Base-by-base conservation (phyloP, 2,888 invertebrate species). In the Lasioglossum figueresi region DNA sequence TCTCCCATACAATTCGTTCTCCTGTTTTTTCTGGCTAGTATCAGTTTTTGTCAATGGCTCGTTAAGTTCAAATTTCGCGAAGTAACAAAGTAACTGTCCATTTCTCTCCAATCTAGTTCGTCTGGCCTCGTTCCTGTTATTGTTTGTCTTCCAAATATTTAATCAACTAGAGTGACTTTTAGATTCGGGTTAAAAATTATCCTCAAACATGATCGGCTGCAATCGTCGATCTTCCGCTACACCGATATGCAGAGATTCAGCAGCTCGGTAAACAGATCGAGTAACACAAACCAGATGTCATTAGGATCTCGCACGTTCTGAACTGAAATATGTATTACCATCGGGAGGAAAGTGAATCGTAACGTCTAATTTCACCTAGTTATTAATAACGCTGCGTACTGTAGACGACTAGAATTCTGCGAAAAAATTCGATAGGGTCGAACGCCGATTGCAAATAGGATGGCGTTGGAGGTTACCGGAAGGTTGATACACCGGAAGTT, bases 61-160 rank as follows among this genome's bases (percentile, higher is more conserved):
- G 34, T 63, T 79, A 45, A 34, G 66, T 48, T 82, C 14, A 16
- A 76, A 43, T 23, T 76, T 82, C 31, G 27, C 31, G 52, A 34
- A 34, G 19, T 19, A 68, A 52, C 76, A 45, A 70, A 43, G 14
- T 43, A 43, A 72, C 78, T 43, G 40, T 63, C 48, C 48, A 74
- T 43, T 71, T 52, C 74, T 31, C 56, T n/a, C 56, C 4, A 56
- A n/a, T 4, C n/a, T 43, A 23, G 16, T 19, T 27, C 16, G 10
- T 79, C 72, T 74, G 23, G 5, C 5, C 0, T 6, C 2, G 10
- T 6, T 31, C 23, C 31, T 31, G 6, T n/a, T n/a, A 6, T 37
- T 37, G 12, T 2, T 66, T 23, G 27, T n/a, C n/a, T 12, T 37
- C 2, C 5, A n/a, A 40, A 37, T 37, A 68, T 37, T 68, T 23